phyloP scores from a whole-genome alignment of 2,888 invertebrate genomes.

The Geotrupes spiniger region DNA sequence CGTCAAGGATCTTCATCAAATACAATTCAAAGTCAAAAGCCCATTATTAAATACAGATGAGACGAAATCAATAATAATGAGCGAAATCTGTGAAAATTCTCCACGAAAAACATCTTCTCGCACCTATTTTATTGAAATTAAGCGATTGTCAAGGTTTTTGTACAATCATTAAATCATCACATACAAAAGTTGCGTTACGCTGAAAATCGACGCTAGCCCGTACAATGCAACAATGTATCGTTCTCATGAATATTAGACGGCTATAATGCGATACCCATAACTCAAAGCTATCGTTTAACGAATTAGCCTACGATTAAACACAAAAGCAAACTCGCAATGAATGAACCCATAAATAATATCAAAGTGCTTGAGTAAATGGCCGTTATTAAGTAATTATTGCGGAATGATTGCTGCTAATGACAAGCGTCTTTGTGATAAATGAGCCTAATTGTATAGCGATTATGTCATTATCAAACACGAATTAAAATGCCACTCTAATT shows the following conservation, averaged over 20 bases:
- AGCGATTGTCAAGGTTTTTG: no score
- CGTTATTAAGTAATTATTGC: conserved; percentile 31
- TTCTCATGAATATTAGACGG: not conserved
- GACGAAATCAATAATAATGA: no score
- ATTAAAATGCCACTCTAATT: conserved; percentile 19
- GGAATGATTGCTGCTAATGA: conserved; percentile 32
- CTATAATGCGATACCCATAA: not conserved
- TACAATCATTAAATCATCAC: no score
- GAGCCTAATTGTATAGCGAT: conserved; percentile 28
- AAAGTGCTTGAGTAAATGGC: conserved; percentile 25
- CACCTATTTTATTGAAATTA: no score
- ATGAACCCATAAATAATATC: conserved; percentile 27
- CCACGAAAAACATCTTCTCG: no score
- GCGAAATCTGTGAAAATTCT: no score
- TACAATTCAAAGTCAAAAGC: no score
- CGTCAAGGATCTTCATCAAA: no score
- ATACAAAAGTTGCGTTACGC: no score
- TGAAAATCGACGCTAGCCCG: no score
- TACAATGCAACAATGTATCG: no score
- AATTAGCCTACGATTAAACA: conserved; percentile 1
- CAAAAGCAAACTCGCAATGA: conserved; percentile 4
- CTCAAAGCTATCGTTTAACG: conserved; percentile 5
- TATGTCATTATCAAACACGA: conserved; percentile 29
- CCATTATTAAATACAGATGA: no score
- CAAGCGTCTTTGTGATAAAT: conserved; percentile 30